These are phyloP conservation scores for Sarcophaga carnaria DNA, from an alignment of 2,888 invertebrate species.

Conservation along the genomic window DNA sequence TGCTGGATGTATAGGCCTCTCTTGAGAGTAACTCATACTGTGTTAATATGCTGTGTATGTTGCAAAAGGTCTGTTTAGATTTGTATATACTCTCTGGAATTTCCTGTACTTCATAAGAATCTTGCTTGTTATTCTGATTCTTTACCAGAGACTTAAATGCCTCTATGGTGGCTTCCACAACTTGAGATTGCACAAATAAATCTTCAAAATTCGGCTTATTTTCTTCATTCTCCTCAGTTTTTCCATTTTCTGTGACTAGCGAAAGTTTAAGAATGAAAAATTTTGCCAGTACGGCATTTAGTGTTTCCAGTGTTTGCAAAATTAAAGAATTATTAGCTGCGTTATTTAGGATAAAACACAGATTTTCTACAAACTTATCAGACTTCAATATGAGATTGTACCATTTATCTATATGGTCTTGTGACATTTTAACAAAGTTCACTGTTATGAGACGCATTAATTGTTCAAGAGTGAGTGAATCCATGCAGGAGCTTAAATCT, in stretches of 20 bases:
- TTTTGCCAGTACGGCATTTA: slow-evolving; percentile 84
- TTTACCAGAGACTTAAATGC: slow-evolving; percentile 74
- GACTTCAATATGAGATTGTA: slow-evolving; percentile 82
- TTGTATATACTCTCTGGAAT: slow-evolving; percentile 76
- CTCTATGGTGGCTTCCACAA: slow-evolving; percentile 79
- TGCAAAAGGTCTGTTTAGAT: slow-evolving; percentile 80
- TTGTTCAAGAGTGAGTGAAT: slow-evolving; percentile 88
- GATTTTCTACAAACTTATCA: slow-evolving; percentile 83
- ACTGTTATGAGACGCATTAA: slow-evolving; percentile 86
- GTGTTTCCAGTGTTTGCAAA: slow-evolving; percentile 84
- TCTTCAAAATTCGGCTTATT: slow-evolving; percentile 74
- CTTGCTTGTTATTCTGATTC: slow-evolving; percentile 59
- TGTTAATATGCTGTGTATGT: slow-evolving; percentile 80
- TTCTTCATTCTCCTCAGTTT: slow-evolving; percentile 53
- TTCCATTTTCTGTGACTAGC: slow-evolving; percentile 40
- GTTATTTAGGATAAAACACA: slow-evolving; percentile 88
- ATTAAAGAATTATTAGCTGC: slow-evolving; percentile 87
- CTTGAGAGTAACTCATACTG: slow-evolving; percentile 78
- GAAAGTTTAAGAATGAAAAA: slow-evolving; percentile 73
- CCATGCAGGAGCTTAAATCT: slow-evolving; percentile 84
- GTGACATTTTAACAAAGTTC: slow-evolving; percentile 83
- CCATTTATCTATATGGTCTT: slow-evolving; percentile 78
- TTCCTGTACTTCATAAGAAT: slow-evolving; percentile 62
- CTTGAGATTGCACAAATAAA: slow-evolving; percentile 77
- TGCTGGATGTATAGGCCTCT: slow-evolving; percentile 73